Base-by-base conservation (phyloP, 2,888 invertebrate genomes). In the Notodonta dromedarius region DNA sequence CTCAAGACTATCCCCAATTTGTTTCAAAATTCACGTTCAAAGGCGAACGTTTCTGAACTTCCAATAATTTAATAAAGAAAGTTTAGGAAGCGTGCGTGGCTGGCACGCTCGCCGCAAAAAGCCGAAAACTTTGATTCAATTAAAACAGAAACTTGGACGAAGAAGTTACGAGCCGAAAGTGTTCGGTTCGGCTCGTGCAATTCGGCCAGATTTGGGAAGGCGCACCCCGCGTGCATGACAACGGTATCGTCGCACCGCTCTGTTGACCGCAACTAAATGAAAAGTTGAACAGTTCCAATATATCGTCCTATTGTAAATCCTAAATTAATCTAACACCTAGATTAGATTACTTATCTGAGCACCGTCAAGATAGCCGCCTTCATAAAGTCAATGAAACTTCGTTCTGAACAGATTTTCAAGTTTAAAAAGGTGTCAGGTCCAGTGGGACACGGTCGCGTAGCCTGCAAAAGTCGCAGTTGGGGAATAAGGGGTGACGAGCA, bases 1-100 rank as follows among this genome's bases (percentile, higher is more conserved):
- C 84, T 86, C 82, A 80, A 75, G 84, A 87, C 85, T 88, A 89
- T 87, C 80, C 82, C 79, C 84, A 88, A 90, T 88, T 86, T 87
- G 85, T 87, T 89, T 88, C 82, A 76, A 82, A 83, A 83, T 85
- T 83, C 88, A 80, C 85, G 87, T 88, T 90, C 91, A 91, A 93
- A 93, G 89, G 88, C 87, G 89, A 91, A 89, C 88, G 88, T 89
- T 91, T 90, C 91, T 87, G 86, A 91, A 91, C 91, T 90, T 87
- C 89, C 90, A 91, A 93, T 93, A 93, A 93, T 93, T 92, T 93
- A 93, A 93, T 93, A 93, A 92, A 90, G 90, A 92, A 93, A 93
- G 88, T 93, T 93, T 88, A 85, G 84, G 81, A 85, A 88, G 88
- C 92, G 92, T 93, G 91, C 93, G 91, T 92, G 91, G 90, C 86